Evolutionary conservation across 2,113 vertebrate species (phyloP), one percentile per base, ranked within the genome.

Genomic region (Sinocyclocheilus maitianheensis): DNA sequence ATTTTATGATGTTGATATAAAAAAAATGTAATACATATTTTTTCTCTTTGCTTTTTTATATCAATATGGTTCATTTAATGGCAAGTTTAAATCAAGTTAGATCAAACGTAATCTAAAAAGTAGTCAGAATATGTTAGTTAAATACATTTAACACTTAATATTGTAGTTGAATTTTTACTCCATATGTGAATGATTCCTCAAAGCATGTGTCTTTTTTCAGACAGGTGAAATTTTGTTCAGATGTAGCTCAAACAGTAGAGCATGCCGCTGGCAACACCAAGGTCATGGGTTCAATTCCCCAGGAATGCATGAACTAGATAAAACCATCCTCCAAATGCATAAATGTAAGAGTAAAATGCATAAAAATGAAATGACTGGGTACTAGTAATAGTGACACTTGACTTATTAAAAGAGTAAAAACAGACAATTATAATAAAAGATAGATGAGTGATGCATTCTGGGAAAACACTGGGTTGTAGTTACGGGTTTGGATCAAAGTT

Each of bases 121-220:
- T 11, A 46, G 10, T 11, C 43, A 46, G 43, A 48, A 51, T 51
- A 51, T 3, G 4, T 53, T 16, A 1, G 14, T 4, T 7, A 55
- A 6, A 2, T 18, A 18, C 53, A 55, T 18, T 46, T 18, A 55
- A 55, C 30, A 62, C 46, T 62, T 62, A 62, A 62, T 83, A 83
- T 83, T 83, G 26, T 24, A 74, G 37, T 80, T 77, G 62, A 71
- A 69, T 85, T 46, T 81, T 34, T 88, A 76, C 48, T 71, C 48
- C 37, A 62, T 55, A 77, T 76, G 82, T 85, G 77, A 63, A 72
- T 72, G 30, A 71, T 22, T 62, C 0, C 34, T 40, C 67, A 24
- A 63, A 63, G 9, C 62, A 20, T 40, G 67, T 6, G 40, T 43
- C 40, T 43, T 43, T 43, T 43, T 8, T 43, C n/a, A n/a, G 10